Conservation (phyloP, 2,888 invertebrate species). For the Clivina fossor region DNA sequence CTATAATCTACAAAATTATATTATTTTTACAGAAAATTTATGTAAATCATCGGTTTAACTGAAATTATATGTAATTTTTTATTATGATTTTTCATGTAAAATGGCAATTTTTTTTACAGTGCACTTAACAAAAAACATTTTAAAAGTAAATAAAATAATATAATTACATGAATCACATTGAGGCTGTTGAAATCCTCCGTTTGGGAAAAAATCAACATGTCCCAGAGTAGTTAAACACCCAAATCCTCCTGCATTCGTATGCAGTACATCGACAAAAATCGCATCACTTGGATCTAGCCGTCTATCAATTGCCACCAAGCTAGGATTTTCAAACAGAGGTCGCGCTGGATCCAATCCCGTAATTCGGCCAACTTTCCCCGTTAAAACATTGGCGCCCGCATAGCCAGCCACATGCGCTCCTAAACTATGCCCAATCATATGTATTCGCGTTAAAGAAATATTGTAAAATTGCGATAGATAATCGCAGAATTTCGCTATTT, state of each 20-base stretch:
- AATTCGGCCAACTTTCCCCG: conserved; percentile 50
- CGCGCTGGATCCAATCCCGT: conserved; percentile 60
- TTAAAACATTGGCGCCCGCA: conserved; percentile 49
- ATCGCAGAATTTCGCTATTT: conserved; percentile 49
- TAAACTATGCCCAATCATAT: conserved; percentile 59
- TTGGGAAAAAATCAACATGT: conserved; percentile 63
- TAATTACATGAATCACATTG: conserved; percentile 54
- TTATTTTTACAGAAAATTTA: too few relatives aligned
- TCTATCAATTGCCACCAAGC: conserved; percentile 46
- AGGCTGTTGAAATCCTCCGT: conserved; percentile 61
- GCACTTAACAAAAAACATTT: too few relatives aligned
- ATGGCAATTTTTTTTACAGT: too few relatives aligned
- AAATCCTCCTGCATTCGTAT: conserved; percentile 57
- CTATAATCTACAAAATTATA: too few relatives aligned
- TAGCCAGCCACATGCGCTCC: conserved; percentile 58
- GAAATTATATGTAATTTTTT: too few relatives aligned
- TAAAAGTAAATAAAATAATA: conserved; percentile 11
- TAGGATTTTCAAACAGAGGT: conserved; percentile 53
- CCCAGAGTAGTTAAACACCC: conserved; percentile 53
- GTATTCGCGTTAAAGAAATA: conserved; percentile 45
- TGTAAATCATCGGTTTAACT: conserved; percentile 20
- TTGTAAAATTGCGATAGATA: conserved; percentile 41
- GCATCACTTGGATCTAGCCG: conserved; percentile 56
- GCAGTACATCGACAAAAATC: conserved; percentile 58
- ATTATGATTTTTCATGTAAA: too few relatives aligned